phyloP scores from a whole-genome alignment of 64 coral and sea anemone species.

The Porites lutea region DNA sequence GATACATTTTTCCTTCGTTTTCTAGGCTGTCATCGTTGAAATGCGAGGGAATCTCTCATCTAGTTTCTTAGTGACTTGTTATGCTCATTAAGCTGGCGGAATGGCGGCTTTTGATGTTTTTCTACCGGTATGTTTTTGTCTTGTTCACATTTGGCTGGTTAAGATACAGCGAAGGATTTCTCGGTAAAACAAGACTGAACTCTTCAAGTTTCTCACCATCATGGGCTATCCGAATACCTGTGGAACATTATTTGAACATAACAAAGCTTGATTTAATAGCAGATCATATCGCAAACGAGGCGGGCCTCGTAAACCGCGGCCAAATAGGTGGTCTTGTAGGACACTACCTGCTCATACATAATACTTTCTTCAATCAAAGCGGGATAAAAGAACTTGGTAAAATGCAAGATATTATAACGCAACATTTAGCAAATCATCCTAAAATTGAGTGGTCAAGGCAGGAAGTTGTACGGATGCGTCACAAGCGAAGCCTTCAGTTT shows the following conservation, averaged over 20 bases:
- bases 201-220: conserved; percentile 48
- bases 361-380: conserved; percentile 76
- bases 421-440: conserved; percentile 78
- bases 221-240: conserved; percentile 89
- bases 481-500: conserved; percentile 88
- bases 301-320: conserved; percentile 76
- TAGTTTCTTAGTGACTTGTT: conserved; percentile 79
- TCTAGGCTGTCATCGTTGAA: conserved; percentile 30
- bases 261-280: conserved; percentile 56
- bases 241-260: conserved; percentile 46
- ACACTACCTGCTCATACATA: conserved; percentile 81
- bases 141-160: conserved; percentile 25
- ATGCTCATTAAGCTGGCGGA: conserved; percentile 79
- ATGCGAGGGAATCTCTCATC: conserved; percentile 58
- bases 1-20: conserved; percentile 17
- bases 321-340: conserved; percentile 85
- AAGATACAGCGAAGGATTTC: conserved; percentile 45
- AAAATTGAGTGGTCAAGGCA: conserved; percentile 94
- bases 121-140: conserved; percentile 63
- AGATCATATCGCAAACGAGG: conserved; percentile 76
- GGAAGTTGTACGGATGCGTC: conserved; percentile 82
- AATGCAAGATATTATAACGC: conserved; percentile 68
- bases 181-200: conserved; percentile 23
- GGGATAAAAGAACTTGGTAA: neutral
- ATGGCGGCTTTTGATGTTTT: conserved; percentile 78